A percentile compares a stretch with the other conserved stretches of the same genome.
phyloP scores from a whole-genome alignment of 2,888 invertebrate species.

The Hyppa rectilinea region DNA sequence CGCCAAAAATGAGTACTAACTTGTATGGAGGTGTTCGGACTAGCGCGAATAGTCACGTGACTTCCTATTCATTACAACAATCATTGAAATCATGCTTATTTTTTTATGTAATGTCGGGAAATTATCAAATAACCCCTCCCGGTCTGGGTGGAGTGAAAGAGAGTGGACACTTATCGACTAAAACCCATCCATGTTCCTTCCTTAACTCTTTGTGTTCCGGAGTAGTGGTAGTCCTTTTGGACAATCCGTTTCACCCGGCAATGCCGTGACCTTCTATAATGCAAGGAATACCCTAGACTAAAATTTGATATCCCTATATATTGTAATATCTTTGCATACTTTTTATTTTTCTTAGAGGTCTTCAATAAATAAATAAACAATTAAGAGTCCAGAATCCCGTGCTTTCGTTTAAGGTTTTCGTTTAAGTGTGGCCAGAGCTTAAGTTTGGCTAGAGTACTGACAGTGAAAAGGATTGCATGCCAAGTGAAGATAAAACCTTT shows the following conservation, averaged over 20 bases:
- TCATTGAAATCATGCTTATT: too few species aligned
- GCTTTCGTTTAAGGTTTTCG: too few species aligned
- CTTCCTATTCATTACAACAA: too few species aligned
- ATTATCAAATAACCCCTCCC: too few species aligned
- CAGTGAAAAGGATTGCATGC: conserved; percentile 61
- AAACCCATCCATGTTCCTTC: too few species aligned
- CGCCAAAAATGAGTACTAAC: background rate
- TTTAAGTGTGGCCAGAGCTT: background rate
- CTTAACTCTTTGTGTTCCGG: too few species aligned
- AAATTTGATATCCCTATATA: background rate
- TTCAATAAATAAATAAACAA: background rate
- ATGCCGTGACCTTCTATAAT: background rate
- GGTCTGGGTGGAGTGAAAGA: too few species aligned
- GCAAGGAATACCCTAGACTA: background rate
- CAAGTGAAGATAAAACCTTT: conserved; percentile 50
- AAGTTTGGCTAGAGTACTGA: background rate
- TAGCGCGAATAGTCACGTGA: background rate
- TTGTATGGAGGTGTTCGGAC: background rate
- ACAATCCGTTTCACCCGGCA: too few species aligned
- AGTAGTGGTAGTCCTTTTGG: too few species aligned
- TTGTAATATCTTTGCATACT: background rate
- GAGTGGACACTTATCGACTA: too few species aligned
- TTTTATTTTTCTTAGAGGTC: background rate
- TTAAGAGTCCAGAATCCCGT: too few species aligned
- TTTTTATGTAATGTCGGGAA: too few species aligned